Base-by-base conservation (phyloP, 1,140 invertebrate species). In the Medauroidea extradentata region DNA sequence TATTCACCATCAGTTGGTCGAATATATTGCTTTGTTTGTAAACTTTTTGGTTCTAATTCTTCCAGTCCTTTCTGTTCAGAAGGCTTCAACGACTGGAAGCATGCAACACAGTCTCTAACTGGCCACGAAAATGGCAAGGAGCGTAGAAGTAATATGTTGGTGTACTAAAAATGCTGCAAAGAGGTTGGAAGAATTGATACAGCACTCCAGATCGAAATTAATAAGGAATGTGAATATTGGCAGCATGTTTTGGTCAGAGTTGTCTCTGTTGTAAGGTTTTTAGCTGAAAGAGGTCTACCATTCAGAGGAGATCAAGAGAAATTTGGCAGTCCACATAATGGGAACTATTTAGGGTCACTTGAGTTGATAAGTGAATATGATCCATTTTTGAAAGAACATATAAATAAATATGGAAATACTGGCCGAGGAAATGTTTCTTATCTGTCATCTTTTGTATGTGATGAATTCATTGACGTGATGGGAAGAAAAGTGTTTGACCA, bases 391-490 rank as follows among this genome's bases (percentile, higher is more conserved):
- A 65, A 62, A 18, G 56, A 66, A 42, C 71, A 75, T 57, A 66
- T 73, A 61, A 16, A 57, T 49, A 48, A 55, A 39, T 70, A 64
- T 63, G 67, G 67, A 39, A 73, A 73, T 68, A 52, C 39, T 52
- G 72, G 69, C 52, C 50, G 41, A 39, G 70, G 70, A 53, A 63
- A 57, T 57, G 63, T 63, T n/a, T 60, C 52, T 51, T 65, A 65
- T 51, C 57, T 73, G 39, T 75, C 71, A 16, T 53, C 48, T 42
- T 68, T 50, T 16, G 71, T 70, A 49, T 74, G 66, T 59, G 63
- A 71, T 54, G 67, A 75, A 59, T 61, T 77, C 43, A 69, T 75
- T 64, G 19, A 59, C 1, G 50, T 74, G 52, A 61, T 74, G 59
- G 65, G 59, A 23, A 58, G 60, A 24, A 56, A 64, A 48, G 63